A percentile compares a stretch with the other conserved stretches of the same genome.
Conservation (phyloP, 1,140 invertebrate species). For the Pissodes strobi region DNA sequence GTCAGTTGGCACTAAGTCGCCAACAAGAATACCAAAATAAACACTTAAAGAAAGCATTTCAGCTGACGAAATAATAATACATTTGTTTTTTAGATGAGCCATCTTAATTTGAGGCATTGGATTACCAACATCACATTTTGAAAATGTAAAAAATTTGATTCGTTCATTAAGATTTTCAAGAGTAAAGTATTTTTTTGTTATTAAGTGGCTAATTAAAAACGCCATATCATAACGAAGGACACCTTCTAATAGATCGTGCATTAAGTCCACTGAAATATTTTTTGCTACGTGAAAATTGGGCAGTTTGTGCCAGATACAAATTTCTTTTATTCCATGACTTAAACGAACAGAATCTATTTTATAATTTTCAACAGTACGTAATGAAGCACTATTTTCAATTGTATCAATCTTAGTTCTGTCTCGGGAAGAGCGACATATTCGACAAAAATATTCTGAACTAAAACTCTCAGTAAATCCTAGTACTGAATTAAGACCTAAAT, state of each 20-base stretch:
- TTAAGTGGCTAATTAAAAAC: constrained; percentile 47
- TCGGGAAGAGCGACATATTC: constrained; percentile 14
- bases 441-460: constrained; percentile 20
- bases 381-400: neutral
- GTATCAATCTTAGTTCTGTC: neutral
- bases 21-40: constrained; percentile 47
- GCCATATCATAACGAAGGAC: constrained; percentile 47
- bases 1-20: constrained; percentile 42
- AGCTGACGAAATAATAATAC: constrained; percentile 43
- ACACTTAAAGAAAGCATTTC: constrained; percentile 47
- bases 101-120: constrained; percentile 16
- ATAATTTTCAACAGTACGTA: constrained; percentile 19
- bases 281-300: constrained; percentile 51
- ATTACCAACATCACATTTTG: neutral
- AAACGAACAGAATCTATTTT: constrained; percentile 6
- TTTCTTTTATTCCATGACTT: constrained; percentile 40
- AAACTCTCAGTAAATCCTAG: constrained; percentile 26
- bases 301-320: constrained; percentile 49
- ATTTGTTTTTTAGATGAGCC: constrained; percentile 23
- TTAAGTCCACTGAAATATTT: constrained; percentile 52
- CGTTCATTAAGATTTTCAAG: constrained; percentile 43
- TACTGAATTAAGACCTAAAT: constrained; percentile 17
- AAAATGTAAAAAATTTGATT: constrained; percentile 32
- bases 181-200: constrained; percentile 47
- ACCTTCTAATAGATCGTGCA: constrained; percentile 44